These are phyloP conservation scores for Centroberyx gerrardi DNA, from an alignment of 2,797 vertebrate species.

Conservation along the genomic window DNA sequence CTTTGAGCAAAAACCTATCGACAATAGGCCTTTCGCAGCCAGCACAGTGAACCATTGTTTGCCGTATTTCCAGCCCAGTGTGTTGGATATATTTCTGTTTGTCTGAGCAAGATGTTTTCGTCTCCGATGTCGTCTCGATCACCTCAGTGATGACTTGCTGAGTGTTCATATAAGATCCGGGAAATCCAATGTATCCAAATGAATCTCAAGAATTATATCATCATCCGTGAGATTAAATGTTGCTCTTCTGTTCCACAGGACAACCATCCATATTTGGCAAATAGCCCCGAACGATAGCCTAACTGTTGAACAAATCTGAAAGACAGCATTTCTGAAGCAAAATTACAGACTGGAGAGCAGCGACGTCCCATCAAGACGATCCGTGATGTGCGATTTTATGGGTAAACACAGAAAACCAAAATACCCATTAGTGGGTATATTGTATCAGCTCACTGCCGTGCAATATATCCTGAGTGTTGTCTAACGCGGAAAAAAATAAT, in stretches of 20 bases:
- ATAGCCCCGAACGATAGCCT: constrained; percentile 41
- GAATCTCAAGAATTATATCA: constrained; percentile 47
- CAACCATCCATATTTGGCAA: constrained; percentile 67
- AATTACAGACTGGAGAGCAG: constrained; percentile 45
- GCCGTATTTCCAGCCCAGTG: constrained; percentile 48
- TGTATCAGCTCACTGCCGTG: constrained; percentile 6
- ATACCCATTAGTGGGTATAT: background rate
- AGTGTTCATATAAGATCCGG: constrained; percentile 52
- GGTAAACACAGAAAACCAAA: background rate
- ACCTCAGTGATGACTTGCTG: constrained; percentile 7
- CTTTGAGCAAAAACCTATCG: constrained; percentile 93
- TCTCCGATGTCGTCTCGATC: constrained; percentile 28
- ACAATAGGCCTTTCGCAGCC: constrained; percentile 95
- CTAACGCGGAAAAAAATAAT: constrained; percentile 24
- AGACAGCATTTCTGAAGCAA: constrained; percentile 52
- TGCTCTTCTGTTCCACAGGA: constrained; percentile 46
- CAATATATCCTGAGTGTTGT: constrained; percentile 49
- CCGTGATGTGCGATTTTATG: constrained; percentile 28
- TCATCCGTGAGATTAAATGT: constrained; percentile 41
- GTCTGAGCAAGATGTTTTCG: constrained; percentile 13
- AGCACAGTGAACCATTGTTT: constrained; percentile 85
- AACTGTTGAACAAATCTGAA: constrained; percentile 18
- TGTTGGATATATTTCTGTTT: constrained; percentile 75
- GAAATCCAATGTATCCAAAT: constrained; percentile 67
- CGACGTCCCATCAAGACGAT: constrained; percentile 44